phyloP scores from a whole-genome alignment of 1,140 invertebrate species.

The Proctacanthus coquilletti region DNA sequence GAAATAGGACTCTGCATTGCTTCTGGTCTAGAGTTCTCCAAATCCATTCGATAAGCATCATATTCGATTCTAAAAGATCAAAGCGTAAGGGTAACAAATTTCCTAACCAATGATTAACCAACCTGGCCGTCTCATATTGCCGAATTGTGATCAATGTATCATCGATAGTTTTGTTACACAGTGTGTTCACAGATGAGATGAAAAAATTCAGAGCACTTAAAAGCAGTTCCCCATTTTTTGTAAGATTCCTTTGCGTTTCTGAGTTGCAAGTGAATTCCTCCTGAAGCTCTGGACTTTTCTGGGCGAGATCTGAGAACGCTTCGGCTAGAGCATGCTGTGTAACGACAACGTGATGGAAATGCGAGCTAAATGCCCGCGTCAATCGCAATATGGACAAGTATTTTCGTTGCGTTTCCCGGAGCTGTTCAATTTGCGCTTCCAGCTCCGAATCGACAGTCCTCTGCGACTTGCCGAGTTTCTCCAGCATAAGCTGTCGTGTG shows the following conservation, averaged over 20 bases:
- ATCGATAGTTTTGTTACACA: slow-evolving; percentile 94
- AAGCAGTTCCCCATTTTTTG: slow-evolving; percentile 86
- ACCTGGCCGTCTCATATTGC: slow-evolving; percentile 85
- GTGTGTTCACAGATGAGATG: slow-evolving; percentile 84
- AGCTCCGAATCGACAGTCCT: slow-evolving; percentile 66
- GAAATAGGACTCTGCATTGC: slow-evolving; percentile 43
- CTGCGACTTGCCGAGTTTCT: slow-evolving; percentile 85
- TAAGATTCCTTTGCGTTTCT: slow-evolving; percentile 83
- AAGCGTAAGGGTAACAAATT: not conserved
- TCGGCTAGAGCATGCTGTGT: slow-evolving; percentile 42
- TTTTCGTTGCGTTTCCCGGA: slow-evolving; percentile 87
- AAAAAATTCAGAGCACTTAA: slow-evolving; percentile 90
- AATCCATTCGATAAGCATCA: slow-evolving; percentile 88
- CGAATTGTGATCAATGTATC: slow-evolving; percentile 86
- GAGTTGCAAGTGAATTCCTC: slow-evolving; percentile 92
- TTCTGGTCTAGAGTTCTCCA: slow-evolving; percentile 56
- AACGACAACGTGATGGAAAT: slow-evolving; percentile 79
- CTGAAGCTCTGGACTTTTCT: slow-evolving; percentile 88
- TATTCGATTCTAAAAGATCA: slow-evolving; percentile 66
- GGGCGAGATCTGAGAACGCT: slow-evolving; percentile 86
- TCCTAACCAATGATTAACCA: slow-evolving; percentile 8
- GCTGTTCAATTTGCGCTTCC: slow-evolving; percentile 79
- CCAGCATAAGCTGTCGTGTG: slow-evolving; percentile 86
- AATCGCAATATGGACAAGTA: slow-evolving; percentile 78
- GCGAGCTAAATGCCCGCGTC: slow-evolving; percentile 65